Conservation (phyloP, 2,113 vertebrate genomes). For the Vombatus ursinus region DNA sequence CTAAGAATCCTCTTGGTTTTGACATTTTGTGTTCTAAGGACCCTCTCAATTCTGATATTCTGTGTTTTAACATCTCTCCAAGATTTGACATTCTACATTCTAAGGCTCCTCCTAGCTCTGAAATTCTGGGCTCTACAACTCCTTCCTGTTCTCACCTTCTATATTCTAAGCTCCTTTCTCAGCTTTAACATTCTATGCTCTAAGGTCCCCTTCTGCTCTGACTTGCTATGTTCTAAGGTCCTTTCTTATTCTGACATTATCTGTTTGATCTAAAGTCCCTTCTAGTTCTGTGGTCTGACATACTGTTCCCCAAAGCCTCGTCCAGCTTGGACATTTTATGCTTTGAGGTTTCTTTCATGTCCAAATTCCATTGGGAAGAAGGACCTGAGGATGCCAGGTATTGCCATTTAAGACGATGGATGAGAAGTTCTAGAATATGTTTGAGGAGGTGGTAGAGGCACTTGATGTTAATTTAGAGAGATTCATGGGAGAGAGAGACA, state of each 20-base stretch:
- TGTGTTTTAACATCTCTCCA: not conserved
- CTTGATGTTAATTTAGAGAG: not conserved
- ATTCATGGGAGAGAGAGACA: not conserved
- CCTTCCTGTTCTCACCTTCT: too few relatives aligned
- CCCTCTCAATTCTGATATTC: not conserved
- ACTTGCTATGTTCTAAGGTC: too few relatives aligned
- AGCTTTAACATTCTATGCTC: too few relatives aligned
- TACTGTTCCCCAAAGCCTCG: not conserved
- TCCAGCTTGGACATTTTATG: too few relatives aligned
- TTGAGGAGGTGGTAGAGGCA: not conserved
- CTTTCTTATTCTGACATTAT: too few relatives aligned
- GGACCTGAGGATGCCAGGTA: not conserved
- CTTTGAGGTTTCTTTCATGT: not conserved
- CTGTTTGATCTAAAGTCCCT: not conserved
- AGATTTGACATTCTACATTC: not conserved
- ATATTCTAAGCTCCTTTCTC: too few relatives aligned
- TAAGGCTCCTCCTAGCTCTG: accelerated
- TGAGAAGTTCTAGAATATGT: not conserved
- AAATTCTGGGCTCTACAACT: not conserved
- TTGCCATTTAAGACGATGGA: not conserved
- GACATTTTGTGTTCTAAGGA: not conserved
- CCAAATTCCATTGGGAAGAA: not conserved
- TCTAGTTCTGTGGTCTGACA: not conserved
- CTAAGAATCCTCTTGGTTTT: too few relatives aligned
- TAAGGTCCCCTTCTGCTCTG: not conserved